These are phyloP conservation scores for Tetrao urogallus DNA, from an alignment of 2,113 vertebrate species.

Conservation along the genomic window DNA sequence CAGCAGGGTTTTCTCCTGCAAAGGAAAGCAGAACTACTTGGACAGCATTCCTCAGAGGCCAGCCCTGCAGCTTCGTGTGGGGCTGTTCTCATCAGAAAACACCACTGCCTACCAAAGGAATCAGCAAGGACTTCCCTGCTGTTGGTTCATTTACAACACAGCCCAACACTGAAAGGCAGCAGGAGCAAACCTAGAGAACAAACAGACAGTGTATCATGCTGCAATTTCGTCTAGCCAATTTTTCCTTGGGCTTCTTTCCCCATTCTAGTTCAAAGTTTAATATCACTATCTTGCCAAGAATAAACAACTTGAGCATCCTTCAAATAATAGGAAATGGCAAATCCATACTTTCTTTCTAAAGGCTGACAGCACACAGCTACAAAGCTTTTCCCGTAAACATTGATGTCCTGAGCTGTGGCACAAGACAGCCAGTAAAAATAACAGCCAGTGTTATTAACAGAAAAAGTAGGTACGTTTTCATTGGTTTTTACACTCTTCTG, in stretches of 20 bases:
- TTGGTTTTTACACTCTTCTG: neutral
- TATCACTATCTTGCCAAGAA: neutral
- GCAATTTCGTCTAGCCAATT: neutral
- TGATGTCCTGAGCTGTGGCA: neutral
- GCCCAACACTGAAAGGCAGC: neutral
- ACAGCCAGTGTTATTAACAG: neutral
- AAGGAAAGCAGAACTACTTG: neutral
- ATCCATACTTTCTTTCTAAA: neutral
- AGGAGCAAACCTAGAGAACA: neutral
- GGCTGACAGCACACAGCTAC: neutral
- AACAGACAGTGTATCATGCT: neutral
- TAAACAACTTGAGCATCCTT: neutral
- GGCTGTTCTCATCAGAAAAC: neutral
- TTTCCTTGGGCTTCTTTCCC: neutral
- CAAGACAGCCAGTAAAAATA: neutral
- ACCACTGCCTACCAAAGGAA: neutral
- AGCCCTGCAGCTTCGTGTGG: neutral
- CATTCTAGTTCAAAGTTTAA: neutral
- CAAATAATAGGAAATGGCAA: neutral
- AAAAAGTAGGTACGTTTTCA: neutral
- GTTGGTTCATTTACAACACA: neutral
- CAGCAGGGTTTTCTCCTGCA: neutral
- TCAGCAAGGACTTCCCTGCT: neutral
- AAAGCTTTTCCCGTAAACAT: neutral
- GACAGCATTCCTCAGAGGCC: neutral